phyloP scores from a whole-genome alignment of 1,140 invertebrate species.

The Zaprionus lachaisei region DNA sequence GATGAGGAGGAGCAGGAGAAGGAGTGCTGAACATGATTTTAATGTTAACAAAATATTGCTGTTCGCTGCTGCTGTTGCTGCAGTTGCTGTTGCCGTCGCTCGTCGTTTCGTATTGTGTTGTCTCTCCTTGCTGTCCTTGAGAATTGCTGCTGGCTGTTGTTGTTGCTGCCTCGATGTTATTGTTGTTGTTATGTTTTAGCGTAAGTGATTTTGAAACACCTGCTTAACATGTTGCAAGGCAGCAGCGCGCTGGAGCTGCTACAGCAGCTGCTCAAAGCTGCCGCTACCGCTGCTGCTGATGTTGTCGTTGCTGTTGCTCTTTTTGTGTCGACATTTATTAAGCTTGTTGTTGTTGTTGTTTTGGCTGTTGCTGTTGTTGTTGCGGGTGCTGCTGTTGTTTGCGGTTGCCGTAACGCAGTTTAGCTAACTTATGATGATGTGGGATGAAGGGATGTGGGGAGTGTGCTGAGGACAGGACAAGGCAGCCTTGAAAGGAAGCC shows the following conservation, averaged over 20 bases:
- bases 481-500: constrained; percentile 69
- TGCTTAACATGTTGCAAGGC: constrained; percentile 77
- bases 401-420: constrained; percentile 73
- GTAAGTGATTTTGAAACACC: constrained; percentile 81
- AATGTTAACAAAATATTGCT: constrained; percentile 29
- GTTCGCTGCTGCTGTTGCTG: constrained; percentile 7
- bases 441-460: constrained; percentile 8
- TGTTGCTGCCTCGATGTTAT: constrained; percentile 18
- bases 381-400: constrained; percentile 50
- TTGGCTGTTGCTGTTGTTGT: constrained; percentile 44
- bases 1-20: neutral
- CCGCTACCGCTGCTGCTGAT: neutral
- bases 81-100: constrained; percentile 54
- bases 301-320: neutral
- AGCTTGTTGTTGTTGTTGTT: constrained; percentile 63
- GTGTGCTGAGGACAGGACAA: constrained; percentile 8
- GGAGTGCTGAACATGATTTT: neutral
- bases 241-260: constrained; percentile 15
- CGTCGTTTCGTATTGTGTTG: constrained; percentile 38
- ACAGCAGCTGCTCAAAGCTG: neutral
- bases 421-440: constrained; percentile 66
- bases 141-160: constrained; percentile 8
- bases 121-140: constrained; percentile 6
- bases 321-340: constrained; percentile 81
- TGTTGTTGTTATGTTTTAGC: constrained; percentile 65